These are phyloP conservation scores for Scaptomyza hsui DNA, from an alignment of 1,140 invertebrate genomes.

Conservation along the genomic window DNA sequence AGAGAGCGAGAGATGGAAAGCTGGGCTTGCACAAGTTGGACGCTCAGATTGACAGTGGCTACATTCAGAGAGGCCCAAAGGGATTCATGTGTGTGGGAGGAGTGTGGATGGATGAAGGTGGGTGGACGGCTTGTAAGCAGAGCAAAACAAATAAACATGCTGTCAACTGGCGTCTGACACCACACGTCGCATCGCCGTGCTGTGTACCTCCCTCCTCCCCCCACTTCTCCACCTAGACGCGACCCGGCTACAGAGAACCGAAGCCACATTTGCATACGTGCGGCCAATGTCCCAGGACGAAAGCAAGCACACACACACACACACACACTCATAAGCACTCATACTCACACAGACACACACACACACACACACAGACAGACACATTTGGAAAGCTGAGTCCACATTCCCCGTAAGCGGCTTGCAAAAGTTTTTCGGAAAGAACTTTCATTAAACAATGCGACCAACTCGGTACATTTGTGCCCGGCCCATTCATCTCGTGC, in stretches of 20 bases:
- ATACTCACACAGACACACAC: conserved; percentile 15
- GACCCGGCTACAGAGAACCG: conserved; percentile 28
- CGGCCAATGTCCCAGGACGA: conserved; percentile 73
- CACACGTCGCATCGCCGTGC: conserved; percentile 54
- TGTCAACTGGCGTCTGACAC: conserved; percentile 81
- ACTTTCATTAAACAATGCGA: conserved; percentile 82
- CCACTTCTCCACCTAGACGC: conserved; percentile 15
- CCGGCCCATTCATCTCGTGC: conserved; percentile 47
- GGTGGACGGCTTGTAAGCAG: conserved; percentile 7
- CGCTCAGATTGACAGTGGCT: conserved; percentile 47
- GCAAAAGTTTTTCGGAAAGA: conserved; percentile 77
- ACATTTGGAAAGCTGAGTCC: conserved; percentile 42
- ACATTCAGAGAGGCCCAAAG: conserved; percentile 6
- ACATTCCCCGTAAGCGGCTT: conserved; percentile 29
- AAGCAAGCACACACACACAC: conserved; percentile 36
- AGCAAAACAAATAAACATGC: conserved; percentile 80
- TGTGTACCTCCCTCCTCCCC: not conserved
- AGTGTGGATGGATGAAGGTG: not conserved
- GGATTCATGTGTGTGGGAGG: not conserved
- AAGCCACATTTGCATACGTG: conserved; percentile 75
- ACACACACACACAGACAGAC: conserved; percentile 16
- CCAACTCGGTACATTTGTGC: conserved; percentile 65
- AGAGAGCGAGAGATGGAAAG: not conserved
- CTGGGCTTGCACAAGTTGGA: conserved; percentile 15
- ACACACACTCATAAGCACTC: conserved; percentile 10